Conservation (phyloP, 2,888 invertebrate species). For the Drosophila prolongata region DNA sequence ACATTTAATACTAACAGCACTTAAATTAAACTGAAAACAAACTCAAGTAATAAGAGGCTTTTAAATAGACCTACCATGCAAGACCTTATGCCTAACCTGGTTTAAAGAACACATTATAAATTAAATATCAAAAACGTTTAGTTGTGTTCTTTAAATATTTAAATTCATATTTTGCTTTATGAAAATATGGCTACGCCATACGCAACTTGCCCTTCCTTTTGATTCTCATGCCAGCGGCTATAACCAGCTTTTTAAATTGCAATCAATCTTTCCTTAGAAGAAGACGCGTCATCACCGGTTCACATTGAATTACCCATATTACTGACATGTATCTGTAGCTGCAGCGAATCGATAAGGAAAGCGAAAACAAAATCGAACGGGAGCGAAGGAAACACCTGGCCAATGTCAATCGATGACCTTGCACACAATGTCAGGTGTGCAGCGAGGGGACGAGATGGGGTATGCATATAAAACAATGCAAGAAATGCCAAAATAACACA, state of each 20-base stretch:
- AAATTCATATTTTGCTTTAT: not conserved
- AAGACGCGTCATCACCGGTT: conserved; percentile 14
- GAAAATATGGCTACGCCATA: not conserved
- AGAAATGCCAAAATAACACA: conserved; percentile 32
- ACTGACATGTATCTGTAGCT: conserved; percentile 3
- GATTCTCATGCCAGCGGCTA: conserved; percentile 8
- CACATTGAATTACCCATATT: conserved; percentile 34
- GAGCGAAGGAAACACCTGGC: conserved; percentile 29
- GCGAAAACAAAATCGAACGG: conserved; percentile 33
- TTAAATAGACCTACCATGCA: no score
- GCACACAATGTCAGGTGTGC: conserved; percentile 53
- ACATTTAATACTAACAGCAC: no score
- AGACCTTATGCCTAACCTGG: no score
- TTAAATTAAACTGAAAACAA: no score
- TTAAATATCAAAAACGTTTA: no score
- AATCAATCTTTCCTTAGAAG: conserved; percentile 31
- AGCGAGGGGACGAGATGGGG: not conserved
- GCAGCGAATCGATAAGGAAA: conserved; percentile 33
- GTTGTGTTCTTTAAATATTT: not conserved
- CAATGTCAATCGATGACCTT: conserved; percentile 73
- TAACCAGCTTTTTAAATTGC: conserved; percentile 47
- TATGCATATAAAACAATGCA: conserved; percentile 16
- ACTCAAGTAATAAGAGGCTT: no score
- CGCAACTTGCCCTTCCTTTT: not conserved
- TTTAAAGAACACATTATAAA: no score